Percentiles rank a stretch among this genome's conserved stretches.
Conservation (phyloP, 2,113 vertebrate genomes). For the Alexandromys fortis region DNA sequence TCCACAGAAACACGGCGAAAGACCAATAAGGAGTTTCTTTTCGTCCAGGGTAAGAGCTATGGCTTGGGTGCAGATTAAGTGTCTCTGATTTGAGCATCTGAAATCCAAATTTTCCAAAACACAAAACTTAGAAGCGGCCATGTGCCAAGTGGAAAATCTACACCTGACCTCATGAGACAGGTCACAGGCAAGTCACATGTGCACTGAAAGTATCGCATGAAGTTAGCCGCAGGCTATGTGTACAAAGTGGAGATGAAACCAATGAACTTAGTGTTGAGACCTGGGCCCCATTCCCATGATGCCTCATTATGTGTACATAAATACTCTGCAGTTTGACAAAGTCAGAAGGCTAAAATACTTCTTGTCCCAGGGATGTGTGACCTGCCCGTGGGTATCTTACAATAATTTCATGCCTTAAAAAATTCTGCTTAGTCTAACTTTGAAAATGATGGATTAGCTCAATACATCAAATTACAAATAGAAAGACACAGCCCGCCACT, state of each 20-base stretch:
- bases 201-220: background rate
- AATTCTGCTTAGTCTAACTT: background rate
- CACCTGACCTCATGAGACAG: background rate
- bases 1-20: background rate
- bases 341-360: background rate
- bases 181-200: background rate
- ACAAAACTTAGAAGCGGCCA: background rate
- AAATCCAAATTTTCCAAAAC: background rate
- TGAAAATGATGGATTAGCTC: background rate
- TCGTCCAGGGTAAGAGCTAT: background rate
- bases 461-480: slow-evolving; percentile 5
- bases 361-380: background rate
- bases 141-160: background rate
- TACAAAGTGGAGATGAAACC: background rate
- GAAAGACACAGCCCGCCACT: slow-evolving; percentile 11
- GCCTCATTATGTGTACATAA: background rate
- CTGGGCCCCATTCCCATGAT: background rate
- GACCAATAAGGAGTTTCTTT: background rate
- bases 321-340: background rate
- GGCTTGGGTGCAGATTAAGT: background rate
- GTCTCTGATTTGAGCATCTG: background rate
- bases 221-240: background rate
- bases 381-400: background rate
- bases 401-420: background rate
- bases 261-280: background rate